Percentiles rank a stretch among this genome's conserved stretches.
Evolutionary conservation across 2,113 vertebrate species (phyloP).

Genomic region (Aphyosemion australe): DNA sequence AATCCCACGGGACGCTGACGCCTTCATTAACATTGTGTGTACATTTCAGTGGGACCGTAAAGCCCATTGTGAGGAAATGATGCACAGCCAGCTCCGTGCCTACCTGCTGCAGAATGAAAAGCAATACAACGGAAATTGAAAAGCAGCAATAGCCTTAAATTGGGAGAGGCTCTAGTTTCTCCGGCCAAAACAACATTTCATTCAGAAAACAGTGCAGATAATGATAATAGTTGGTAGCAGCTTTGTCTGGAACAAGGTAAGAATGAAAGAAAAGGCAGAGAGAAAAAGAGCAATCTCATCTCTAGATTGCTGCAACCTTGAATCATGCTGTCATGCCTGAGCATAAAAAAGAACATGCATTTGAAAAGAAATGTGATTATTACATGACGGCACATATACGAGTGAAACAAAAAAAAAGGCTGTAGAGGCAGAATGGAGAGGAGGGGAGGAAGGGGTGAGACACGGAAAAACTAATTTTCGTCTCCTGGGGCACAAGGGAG

Average conservation of each 20-base stretch:
- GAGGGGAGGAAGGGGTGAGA: slow-evolving; percentile 27
- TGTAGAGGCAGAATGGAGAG: background rate
- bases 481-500: slow-evolving; percentile 20
- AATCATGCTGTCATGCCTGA: slow-evolving; percentile 40
- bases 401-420: slow-evolving; percentile 1
- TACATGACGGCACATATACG: slow-evolving; percentile 47
- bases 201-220: slow-evolving; percentile 50
- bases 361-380: slow-evolving; percentile 66
- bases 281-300: slow-evolving; percentile 27
- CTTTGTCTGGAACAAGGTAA: slow-evolving; percentile 19
- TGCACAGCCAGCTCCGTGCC: slow-evolving; percentile 1
- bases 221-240: slow-evolving; percentile 51
- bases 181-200: slow-evolving; percentile 47
- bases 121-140: slow-evolving; percentile 50
- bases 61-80: slow-evolving; percentile 33
- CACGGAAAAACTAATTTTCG: slow-evolving; percentile 32
- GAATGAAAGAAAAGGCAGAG: background rate
- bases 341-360: slow-evolving; percentile 25
- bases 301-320: slow-evolving; percentile 61
- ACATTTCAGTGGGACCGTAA: slow-evolving; percentile 11
- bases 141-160: slow-evolving; percentile 44
- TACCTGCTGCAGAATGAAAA: slow-evolving; percentile 37
- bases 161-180: slow-evolving; percentile 21
- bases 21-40: background rate
- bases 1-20: background rate